Percentiles rank a stretch among this genome's conserved stretches.
Conservation (phyloP, 2,888 invertebrate species). For the Caenorhabditis sp. region DNA sequence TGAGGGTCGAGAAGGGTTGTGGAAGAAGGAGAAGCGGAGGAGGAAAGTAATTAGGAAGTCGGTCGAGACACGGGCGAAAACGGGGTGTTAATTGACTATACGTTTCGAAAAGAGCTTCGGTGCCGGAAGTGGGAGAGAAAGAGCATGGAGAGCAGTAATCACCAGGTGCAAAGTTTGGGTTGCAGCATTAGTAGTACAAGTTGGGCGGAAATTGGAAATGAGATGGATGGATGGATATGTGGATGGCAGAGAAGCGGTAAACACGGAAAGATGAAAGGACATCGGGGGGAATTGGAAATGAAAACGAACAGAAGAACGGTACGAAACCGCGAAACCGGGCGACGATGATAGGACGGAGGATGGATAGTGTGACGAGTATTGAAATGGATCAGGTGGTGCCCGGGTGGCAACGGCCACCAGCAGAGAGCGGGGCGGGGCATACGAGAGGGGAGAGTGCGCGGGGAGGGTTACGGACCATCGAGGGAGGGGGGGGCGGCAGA, state of each 20-base stretch:
- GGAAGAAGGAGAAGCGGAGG: slow-evolving; percentile 18
- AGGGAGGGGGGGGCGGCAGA: background rate
- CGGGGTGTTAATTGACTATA: slow-evolving; percentile 38
- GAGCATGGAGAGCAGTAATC: slow-evolving; percentile 3
- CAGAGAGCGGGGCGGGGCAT: slow-evolving; percentile 29
- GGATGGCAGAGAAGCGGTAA: slow-evolving; percentile 4
- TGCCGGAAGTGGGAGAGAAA: slow-evolving; percentile 2
- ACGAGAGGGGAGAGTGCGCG: slow-evolving; percentile 11
- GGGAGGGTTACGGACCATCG: slow-evolving; percentile 4
- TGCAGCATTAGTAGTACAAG: slow-evolving; percentile 10
- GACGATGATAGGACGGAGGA: background rate
- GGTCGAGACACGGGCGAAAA: slow-evolving; percentile 9
- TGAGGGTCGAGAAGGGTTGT: background rate
- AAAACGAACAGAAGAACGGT: background rate
- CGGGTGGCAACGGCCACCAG: slow-evolving; percentile 16
- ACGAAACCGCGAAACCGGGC: slow-evolving; percentile 6
- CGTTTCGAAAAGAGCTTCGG: slow-evolving; percentile 25
- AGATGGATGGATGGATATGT: background rate
- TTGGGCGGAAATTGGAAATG: background rate
- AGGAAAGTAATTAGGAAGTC: slow-evolving; percentile 32
- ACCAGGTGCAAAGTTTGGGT: slow-evolving; percentile 6
- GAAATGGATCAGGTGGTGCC: slow-evolving; percentile 38
- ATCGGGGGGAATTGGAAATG: background rate
- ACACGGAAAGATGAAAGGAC: background rate
- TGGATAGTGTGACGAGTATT: slow-evolving; percentile 16